phyloP scores from a whole-genome alignment of 30 jellyfish, hydroid and myxozoan species.

The Hydractinia symbiolongicarpus region DNA sequence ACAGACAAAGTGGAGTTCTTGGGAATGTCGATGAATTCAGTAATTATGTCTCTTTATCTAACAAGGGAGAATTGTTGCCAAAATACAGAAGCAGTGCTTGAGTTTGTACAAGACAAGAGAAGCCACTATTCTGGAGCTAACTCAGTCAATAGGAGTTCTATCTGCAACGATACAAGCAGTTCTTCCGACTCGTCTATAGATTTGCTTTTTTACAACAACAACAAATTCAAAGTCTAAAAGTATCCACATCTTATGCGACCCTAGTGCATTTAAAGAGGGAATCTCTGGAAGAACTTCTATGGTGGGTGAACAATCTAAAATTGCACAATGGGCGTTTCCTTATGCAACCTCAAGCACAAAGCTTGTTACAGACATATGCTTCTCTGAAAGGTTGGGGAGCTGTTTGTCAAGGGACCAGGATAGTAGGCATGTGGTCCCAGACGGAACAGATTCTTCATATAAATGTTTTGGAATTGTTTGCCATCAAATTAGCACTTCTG shows the following conservation, averaged over 20 bases:
- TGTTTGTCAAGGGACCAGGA: background rate
- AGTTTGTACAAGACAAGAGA: constrained; percentile 2
- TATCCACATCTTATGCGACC: background rate
- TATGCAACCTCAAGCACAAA: background rate
- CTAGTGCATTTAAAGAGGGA: background rate
- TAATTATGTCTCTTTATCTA: background rate
- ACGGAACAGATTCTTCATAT: background rate
- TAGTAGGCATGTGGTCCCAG: constrained; percentile 8
- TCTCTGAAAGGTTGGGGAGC: constrained; percentile 4
- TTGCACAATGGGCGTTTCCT: constrained; percentile 12
- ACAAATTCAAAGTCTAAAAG: background rate
- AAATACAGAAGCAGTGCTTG: background rate
- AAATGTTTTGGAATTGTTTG: too few species aligned
- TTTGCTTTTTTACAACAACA: background rate
- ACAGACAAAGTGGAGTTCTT: background rate
- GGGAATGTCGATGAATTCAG: too few species aligned
- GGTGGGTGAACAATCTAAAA: constrained; percentile 11
- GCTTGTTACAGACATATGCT: background rate
- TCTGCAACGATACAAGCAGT: background rate
- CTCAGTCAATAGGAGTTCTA: background rate
- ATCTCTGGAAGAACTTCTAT: background rate
- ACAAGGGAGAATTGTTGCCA: background rate
- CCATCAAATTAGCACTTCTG: too few species aligned
- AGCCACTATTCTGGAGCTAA: background rate
- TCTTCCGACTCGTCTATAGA: background rate